These are phyloP conservation scores for Hippocampus zosterae DNA, from an alignment of 2,113 vertebrate genomes.

Conservation along the genomic window DNA sequence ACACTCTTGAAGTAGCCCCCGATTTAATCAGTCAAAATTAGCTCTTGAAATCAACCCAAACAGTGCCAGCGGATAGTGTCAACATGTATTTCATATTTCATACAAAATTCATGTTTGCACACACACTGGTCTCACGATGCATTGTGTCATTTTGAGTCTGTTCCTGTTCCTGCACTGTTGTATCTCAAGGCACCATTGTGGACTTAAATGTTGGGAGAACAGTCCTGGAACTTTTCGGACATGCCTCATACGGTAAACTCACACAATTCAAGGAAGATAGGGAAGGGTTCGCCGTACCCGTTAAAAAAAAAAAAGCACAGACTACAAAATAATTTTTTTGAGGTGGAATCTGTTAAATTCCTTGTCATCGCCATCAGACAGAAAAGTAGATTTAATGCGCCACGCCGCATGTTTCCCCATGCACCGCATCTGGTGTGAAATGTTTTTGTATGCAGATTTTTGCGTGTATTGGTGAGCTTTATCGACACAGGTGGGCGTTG, in stretches of 20 bases:
- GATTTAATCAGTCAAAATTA: too few species aligned
- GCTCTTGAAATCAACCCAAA: too few species aligned
- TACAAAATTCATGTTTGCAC: not conserved
- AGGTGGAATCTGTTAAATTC: not conserved
- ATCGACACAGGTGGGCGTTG: constrained; percentile 4
- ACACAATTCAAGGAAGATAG: not conserved
- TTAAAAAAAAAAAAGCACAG: not conserved
- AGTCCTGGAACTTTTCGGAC: not conserved
- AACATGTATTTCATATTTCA: not conserved
- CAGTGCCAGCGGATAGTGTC: not conserved
- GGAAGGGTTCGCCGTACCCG: not conserved
- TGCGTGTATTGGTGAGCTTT: not conserved
- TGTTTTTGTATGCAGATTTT: not conserved
- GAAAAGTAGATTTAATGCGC: not conserved
- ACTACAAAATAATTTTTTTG: not conserved
- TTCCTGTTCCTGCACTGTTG: not conserved
- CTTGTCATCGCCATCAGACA: not conserved
- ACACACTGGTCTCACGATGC: not conserved
- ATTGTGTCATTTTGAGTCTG: not conserved
- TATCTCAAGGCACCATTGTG: too few species aligned
- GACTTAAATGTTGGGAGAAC: not conserved
- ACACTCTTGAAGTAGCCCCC: too few species aligned
- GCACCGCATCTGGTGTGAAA: not conserved
- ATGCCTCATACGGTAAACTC: not conserved
- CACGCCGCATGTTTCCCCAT: not conserved